Evolutionary conservation across 2,888 invertebrate species (phyloP).

Genomic region (Timema podura): DNA sequence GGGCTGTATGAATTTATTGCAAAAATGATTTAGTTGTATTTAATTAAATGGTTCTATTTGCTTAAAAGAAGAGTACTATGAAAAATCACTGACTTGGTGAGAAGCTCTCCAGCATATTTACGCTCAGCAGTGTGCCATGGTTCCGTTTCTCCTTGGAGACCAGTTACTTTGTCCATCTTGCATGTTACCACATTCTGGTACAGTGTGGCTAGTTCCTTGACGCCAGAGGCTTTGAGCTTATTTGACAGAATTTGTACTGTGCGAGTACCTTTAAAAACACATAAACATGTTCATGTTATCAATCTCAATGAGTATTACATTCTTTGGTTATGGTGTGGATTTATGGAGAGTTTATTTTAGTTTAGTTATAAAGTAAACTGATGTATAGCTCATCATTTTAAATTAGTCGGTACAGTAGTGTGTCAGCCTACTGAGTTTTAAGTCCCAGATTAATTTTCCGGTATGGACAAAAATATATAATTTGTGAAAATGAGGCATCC

Average conservation of each 20-base stretch:
- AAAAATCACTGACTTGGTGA: constrained; percentile 12
- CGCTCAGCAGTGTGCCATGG: constrained; percentile 64
- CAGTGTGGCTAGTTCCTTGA: constrained; percentile 58
- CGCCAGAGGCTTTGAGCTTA: constrained; percentile 55
- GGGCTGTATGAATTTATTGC: no score
- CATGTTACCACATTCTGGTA: constrained; percentile 41
- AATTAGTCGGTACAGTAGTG: not conserved
- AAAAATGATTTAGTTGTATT: no score
- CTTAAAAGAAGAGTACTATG: no score
- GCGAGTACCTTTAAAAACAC: constrained; percentile 45
- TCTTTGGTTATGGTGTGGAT: not conserved
- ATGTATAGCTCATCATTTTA: not conserved
- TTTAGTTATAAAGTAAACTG: no score
- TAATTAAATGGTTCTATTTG: no score
- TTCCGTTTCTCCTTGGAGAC: constrained; percentile 44
- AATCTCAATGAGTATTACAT: not conserved
- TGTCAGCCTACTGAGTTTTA: not conserved
- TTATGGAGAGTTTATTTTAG: no score
- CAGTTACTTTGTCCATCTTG: constrained; percentile 46
- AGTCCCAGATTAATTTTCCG: not conserved
- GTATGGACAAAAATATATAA: no score
- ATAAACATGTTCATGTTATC: not conserved
- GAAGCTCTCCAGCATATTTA: constrained; percentile 21
- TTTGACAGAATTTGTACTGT: constrained; percentile 60
- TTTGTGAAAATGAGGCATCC: no score